phyloP scores from a whole-genome alignment of 2,797 vertebrate species.

The Tadarida brasiliensis region DNA sequence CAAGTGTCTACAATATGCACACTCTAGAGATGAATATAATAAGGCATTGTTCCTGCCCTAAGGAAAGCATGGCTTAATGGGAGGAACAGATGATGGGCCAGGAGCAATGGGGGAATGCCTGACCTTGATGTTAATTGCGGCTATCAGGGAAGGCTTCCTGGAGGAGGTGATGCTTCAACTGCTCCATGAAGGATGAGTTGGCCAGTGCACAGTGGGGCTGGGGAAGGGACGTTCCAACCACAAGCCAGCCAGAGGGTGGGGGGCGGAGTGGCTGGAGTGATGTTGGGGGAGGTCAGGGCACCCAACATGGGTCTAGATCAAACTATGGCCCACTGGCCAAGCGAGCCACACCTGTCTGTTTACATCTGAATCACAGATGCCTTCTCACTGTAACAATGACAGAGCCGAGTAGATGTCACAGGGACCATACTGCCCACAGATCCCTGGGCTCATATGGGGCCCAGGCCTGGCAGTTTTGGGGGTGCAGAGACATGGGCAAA shows the following conservation, averaged over 20 bases:
- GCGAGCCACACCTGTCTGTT: accelerated
- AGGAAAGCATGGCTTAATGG: neutral
- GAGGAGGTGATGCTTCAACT: neutral
- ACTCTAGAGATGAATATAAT: neutral
- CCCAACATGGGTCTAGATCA: neutral
- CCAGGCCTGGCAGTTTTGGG: neutral
- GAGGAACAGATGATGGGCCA: neutral
- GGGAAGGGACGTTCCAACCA: neutral
- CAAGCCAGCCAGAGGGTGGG: neutral
- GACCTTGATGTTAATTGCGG: neutral
- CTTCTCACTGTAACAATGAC: neutral
- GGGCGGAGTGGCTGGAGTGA: neutral
- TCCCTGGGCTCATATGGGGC: neutral
- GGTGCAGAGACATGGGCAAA: neutral
- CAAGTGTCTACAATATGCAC: neutral
- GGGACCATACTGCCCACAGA: accelerated
- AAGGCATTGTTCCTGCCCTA: neutral
- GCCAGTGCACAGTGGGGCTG: neutral
- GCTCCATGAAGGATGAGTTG: neutral
- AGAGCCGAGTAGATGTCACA: neutral
- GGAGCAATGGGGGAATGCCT: neutral
- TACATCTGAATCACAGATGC: neutral
- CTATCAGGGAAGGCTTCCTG: neutral
- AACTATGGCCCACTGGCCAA: neutral
- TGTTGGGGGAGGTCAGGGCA: neutral